These are phyloP conservation scores for Herminia tarsipennalis DNA, from an alignment of 2,888 invertebrate genomes.

Conservation along the genomic window DNA sequence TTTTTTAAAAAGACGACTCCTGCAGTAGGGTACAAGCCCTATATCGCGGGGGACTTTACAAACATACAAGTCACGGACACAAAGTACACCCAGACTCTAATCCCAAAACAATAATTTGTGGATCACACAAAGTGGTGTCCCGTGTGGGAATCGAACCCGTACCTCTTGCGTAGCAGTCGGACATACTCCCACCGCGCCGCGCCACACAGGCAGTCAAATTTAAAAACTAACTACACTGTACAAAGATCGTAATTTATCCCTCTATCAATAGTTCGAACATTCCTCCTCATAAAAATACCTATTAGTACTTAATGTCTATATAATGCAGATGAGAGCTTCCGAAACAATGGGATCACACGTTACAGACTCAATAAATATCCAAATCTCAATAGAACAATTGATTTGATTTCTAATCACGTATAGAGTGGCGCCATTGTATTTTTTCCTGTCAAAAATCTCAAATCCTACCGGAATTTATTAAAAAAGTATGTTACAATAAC, in stretches of 20 bases:
- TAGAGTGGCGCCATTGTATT: slow-evolving; percentile 55
- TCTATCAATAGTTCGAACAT: slow-evolving; percentile 9
- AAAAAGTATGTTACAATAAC: slow-evolving; percentile 59
- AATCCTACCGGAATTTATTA: slow-evolving; percentile 64
- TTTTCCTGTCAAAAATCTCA: slow-evolving; percentile 47
- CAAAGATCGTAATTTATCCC: slow-evolving; percentile 7
- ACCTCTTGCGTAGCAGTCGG: too few relatives aligned
- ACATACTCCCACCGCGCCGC: too few relatives aligned
- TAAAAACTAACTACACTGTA: slow-evolving; percentile 14
- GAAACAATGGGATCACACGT: slow-evolving; percentile 25
- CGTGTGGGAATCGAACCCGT: too few relatives aligned
- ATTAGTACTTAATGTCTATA: slow-evolving; percentile 21
- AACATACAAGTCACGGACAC: too few relatives aligned
- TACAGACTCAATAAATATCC: slow-evolving; percentile 19
- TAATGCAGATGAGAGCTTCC: slow-evolving; percentile 30
- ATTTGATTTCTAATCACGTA: slow-evolving; percentile 49
- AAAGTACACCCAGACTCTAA: too few relatives aligned
- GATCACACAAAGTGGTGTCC: too few relatives aligned
- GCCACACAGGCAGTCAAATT: too few relatives aligned
- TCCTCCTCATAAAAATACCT: slow-evolving; percentile 8
- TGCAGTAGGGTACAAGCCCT: too few relatives aligned
- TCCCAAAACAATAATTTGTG: too few relatives aligned
- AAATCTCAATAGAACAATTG: slow-evolving; percentile 3
- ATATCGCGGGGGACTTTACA: too few relatives aligned
- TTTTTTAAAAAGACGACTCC: too few relatives aligned